Conservation (phyloP, 2,797 vertebrate species). For the Epinephelus coioides region DNA sequence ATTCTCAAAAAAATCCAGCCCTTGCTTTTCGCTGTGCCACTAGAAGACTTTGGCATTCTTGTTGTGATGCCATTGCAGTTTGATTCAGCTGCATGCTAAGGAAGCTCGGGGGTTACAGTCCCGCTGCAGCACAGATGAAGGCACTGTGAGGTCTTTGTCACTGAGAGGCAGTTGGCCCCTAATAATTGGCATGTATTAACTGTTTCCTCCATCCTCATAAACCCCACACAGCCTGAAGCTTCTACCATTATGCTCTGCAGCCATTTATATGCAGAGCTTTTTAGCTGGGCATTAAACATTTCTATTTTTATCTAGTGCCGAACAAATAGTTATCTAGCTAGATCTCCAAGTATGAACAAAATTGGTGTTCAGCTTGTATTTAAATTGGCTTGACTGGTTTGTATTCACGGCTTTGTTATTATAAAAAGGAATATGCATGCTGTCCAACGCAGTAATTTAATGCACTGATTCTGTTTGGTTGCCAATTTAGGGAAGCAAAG, state of each 20-base stretch:
- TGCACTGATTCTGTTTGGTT: conserved; percentile 73
- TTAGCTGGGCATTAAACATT: conserved; percentile 21
- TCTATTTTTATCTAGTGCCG: conserved; percentile 8
- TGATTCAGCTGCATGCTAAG: conserved; percentile 25
- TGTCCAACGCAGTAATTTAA: conserved; percentile 69
- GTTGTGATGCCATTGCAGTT: conserved; percentile 34
- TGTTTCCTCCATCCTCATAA: conserved; percentile 22
- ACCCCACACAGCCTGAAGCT: background rate
- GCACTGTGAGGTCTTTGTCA: conserved; percentile 38
- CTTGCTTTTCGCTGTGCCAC: conserved; percentile 7
- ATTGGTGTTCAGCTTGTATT: conserved; percentile 25
- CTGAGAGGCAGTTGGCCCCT: conserved; percentile 23
- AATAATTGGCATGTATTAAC: conserved; percentile 36
- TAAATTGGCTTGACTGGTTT: conserved; percentile 38
- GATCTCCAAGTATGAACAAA: conserved; percentile 11
- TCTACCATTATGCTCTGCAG: conserved; percentile 1
- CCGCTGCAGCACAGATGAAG: conserved; percentile 44
- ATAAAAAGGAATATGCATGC: conserved; percentile 43
- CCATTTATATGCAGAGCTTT: background rate
- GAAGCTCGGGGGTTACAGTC: conserved; percentile 15
- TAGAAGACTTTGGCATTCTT: conserved; percentile 41
- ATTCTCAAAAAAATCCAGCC: conserved; percentile 36
- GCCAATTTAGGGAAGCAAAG: conserved; percentile 67
- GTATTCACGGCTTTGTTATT: conserved; percentile 38
- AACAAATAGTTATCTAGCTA: conserved; percentile 28